Evolutionary conservation across 2,888 invertebrate species (phyloP), one percentile per base, ranked within the genome.

Genomic region (Lepidonotus clava): DNA sequence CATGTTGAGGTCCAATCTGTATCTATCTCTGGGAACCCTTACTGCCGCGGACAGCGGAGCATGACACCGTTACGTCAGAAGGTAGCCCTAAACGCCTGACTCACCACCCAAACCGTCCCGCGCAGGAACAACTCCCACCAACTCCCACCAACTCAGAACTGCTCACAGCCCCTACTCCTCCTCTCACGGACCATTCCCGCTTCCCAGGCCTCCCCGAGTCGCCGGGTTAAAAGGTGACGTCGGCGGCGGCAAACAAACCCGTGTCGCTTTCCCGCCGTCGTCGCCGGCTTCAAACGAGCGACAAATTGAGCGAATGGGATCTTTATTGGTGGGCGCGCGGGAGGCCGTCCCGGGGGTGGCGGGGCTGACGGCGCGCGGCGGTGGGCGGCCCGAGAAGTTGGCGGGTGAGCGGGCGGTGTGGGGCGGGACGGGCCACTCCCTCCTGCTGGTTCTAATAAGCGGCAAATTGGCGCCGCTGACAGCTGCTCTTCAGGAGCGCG

Each of bases 281-380:
- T 14, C 1, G 36, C 18, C 38, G 36, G 0, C 38, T 71, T 34
- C 38, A 71, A 71, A 71, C 34, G 36, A 34, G 71, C 71, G 71
- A 71, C 71, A 71, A 71, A 71, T 71, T 71, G 71, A 6, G 14
- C 36, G 71, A 71, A 71, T 34, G 71, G 71, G 71, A 71, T 71
- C 71, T 71, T 71, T 71, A 71, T 71, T 71, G 71, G 36, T n/a
- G n/a, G n/a, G n/a, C n/a, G n/a, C n/a, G n/a, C n/a, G n/a, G n/a
- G n/a, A n/a, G n/a, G n/a, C n/a, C n/a, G n/a, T n/a, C n/a, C n/a
- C n/a, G n/a, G n/a, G n/a, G n/a, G n/a, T n/a, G n/a, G n/a, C n/a
- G n/a, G n/a, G n/a, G n/a, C n/a, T n/a, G n/a, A n/a, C n/a, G n/a
- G n/a, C n/a, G n/a, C n/a, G n/a, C n/a, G n/a, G n/a, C n/a, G n/a